phyloP scores from a whole-genome alignment of 2,113 vertebrate species.

The Diadophis punctatus region DNA sequence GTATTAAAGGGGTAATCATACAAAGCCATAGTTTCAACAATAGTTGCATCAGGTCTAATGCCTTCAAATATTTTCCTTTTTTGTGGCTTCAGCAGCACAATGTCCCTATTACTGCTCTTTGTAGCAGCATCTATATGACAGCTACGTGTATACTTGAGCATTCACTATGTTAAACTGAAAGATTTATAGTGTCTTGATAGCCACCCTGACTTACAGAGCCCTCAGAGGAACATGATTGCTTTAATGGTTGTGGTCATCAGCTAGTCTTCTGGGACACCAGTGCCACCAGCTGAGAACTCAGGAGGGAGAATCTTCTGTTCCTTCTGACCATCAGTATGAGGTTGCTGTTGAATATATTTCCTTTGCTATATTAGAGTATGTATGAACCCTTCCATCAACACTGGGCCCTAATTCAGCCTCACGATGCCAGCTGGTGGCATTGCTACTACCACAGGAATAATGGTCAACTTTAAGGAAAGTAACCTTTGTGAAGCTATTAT shows the following conservation, averaged over 20 bases:
- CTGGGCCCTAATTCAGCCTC: not conserved
- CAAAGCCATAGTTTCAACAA: not conserved
- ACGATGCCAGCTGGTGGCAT: not conserved
- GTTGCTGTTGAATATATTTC: not conserved
- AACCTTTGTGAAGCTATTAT: not conserved
- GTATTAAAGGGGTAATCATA: not conserved
- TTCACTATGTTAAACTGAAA: not conserved
- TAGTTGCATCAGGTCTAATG: not conserved
- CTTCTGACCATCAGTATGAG: not conserved
- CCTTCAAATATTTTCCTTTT: not conserved
- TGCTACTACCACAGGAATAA: not conserved
- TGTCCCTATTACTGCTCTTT: not conserved
- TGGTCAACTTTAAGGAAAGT: not conserved
- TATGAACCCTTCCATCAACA: not conserved
- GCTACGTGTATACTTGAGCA: not conserved
- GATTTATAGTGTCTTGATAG: not conserved
- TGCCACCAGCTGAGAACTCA: not conserved
- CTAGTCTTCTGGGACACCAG: not conserved
- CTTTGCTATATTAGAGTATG: not conserved
- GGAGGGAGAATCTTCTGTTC: not conserved
- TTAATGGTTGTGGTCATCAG: not conserved
- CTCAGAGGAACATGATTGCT: not conserved
- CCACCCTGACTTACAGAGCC: not conserved
- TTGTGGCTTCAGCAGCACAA: not conserved
- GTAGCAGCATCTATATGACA: not conserved